phyloP scores from a whole-genome alignment of 1,140 invertebrate genomes.

The Amphibalanus amphitrite region DNA sequence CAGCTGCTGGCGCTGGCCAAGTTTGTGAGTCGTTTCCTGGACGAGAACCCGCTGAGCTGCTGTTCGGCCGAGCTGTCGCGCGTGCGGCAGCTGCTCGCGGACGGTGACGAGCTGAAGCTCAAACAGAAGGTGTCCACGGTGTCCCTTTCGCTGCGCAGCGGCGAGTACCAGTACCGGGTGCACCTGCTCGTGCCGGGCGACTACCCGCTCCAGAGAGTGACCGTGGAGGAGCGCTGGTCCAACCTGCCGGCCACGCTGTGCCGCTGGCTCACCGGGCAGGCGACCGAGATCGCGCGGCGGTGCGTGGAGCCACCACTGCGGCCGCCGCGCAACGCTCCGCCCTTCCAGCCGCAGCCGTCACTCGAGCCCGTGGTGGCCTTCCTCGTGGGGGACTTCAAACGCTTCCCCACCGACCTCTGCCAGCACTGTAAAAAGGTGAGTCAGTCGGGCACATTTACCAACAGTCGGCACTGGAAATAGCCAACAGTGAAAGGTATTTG shows the following conservation, averaged over 20 bases:
- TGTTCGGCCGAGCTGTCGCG: conserved; percentile 51
- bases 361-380: conserved; percentile 40
- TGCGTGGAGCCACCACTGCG: conserved; percentile 50
- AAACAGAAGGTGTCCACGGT: conserved; percentile 47
- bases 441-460: no score
- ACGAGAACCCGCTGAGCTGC: conserved; percentile 50
- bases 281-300: conserved; percentile 44
- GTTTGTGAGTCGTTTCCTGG: conserved; percentile 46
- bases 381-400: conserved; percentile 38
- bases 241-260: conserved; percentile 46
- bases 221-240: conserved; percentile 35
- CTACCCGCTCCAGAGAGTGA: conserved; percentile 40
- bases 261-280: conserved; percentile 43
- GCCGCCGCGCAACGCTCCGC: conserved; percentile 30
- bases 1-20: conserved; percentile 35
- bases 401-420: conserved; percentile 41
- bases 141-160: conserved; percentile 37
- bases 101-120: conserved; percentile 41
- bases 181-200: conserved; percentile 41
- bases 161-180: conserved; percentile 39
- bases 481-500: no score
- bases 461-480: no score
- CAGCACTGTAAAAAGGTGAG: conserved; percentile 35
- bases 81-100: conserved; percentile 33
- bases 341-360: conserved; percentile 42